Conservation (phyloP, 2,888 invertebrate species). For the Tenthredo distinguenda region DNA sequence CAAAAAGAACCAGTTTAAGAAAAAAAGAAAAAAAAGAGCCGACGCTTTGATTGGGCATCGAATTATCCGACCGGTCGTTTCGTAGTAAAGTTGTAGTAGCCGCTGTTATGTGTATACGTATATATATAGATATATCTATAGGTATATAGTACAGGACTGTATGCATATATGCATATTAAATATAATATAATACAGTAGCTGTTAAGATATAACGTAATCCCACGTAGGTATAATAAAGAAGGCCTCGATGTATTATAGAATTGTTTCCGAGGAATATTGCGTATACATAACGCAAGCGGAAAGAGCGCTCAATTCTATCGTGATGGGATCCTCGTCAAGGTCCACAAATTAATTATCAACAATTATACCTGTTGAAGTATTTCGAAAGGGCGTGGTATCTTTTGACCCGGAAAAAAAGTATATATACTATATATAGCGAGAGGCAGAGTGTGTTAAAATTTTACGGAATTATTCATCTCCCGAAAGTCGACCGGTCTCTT, state of each 20-base stretch:
- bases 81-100: constrained; percentile 29
- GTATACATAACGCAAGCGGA: not conserved
- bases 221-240: too few species aligned
- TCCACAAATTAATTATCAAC: not conserved
- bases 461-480: not conserved
- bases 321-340: not conserved
- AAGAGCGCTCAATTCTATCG: not conserved
- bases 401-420: too few species aligned
- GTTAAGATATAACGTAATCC: not conserved
- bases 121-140: not conserved
- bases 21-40: not conserved
- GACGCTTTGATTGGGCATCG: constrained; percentile 22
- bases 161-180: not conserved
- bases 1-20: constrained; percentile 11
- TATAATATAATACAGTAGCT: not conserved
- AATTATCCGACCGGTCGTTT: constrained; percentile 27
- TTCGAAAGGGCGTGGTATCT: not conserved
- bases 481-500: not conserved
- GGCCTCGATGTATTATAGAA: not conserved
- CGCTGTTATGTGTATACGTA: not conserved
- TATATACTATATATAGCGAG: too few species aligned
- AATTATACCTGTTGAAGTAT: not conserved
- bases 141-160: not conserved
- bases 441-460: too few species aligned
- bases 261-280: not conserved